Percentiles rank a stretch among this genome's conserved stretches.
Conservation (phyloP, 2,797 vertebrate genomes). For the Rhinoraja longicauda region DNA sequence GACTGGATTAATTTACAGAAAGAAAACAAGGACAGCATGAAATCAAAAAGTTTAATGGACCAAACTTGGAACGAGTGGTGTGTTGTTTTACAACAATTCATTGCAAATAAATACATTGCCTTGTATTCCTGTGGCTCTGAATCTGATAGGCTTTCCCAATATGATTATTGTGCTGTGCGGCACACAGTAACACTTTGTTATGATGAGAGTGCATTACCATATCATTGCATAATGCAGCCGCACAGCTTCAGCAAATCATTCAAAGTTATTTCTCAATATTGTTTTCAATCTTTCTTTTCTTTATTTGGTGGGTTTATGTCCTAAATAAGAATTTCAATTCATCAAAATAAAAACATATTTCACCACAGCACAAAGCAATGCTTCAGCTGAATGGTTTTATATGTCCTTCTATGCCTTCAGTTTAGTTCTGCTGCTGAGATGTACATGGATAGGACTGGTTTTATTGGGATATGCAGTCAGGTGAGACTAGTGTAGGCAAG, state of each 20-base stretch:
- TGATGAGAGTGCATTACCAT: background rate
- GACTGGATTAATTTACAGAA: background rate
- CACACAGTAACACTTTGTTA: background rate
- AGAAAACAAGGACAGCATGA: background rate
- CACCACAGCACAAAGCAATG: background rate
- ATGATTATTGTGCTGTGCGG: background rate
- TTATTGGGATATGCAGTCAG: too few relatives aligned
- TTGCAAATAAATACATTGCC: background rate
- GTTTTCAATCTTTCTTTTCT: background rate
- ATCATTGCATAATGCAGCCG: background rate
- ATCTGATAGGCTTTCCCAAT: background rate
- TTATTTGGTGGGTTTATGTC: background rate
- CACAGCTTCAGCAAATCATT: background rate
- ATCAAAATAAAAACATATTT: background rate
- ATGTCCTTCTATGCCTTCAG: background rate
- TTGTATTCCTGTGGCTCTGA: background rate
- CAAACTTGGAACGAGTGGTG: background rate
- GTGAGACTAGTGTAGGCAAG: too few relatives aligned
- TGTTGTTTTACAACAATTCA: background rate
- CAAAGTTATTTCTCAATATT: background rate
- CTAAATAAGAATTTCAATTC: background rate
- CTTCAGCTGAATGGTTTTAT: too few relatives aligned
- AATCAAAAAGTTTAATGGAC: background rate
- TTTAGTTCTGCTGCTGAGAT: background rate
- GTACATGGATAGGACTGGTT: too few relatives aligned